Evolutionary conservation across 2,797 vertebrate genomes (phyloP).

Genomic region (Thripadectes ignobilis): DNA sequence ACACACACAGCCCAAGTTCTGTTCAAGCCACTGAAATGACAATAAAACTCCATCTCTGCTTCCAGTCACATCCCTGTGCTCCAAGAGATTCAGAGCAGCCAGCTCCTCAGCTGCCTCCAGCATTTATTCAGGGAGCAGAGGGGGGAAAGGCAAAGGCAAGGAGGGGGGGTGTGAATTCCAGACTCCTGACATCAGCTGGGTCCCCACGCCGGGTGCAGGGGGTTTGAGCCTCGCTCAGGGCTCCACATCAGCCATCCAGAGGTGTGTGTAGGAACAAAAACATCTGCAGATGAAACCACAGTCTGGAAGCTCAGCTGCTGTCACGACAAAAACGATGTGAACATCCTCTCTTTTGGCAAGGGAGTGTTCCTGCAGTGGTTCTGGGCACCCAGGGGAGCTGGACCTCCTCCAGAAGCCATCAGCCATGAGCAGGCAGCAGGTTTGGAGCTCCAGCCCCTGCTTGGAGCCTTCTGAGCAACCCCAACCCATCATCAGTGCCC

Average conservation of each 20-base stretch:
- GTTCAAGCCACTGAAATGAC: not conserved
- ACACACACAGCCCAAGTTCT: fast-evolving
- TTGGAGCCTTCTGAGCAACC: not conserved
- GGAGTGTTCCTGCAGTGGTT: fast-evolving
- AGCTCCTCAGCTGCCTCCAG: not conserved
- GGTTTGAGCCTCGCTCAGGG: fast-evolving
- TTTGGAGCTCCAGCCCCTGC: not conserved
- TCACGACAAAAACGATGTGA: fast-evolving
- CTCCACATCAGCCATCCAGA: not conserved
- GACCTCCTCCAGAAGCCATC: not conserved
- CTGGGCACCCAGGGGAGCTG: fast-evolving
- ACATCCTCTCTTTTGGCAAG: not conserved
- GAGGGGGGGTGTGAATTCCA: not conserved
- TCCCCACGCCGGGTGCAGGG: not conserved
- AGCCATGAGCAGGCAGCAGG: fast-evolving
- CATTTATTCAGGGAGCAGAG: not conserved
- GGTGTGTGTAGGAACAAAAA: not conserved
- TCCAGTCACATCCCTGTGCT: not conserved
- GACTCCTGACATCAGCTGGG: not conserved
- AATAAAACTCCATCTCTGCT: not conserved
- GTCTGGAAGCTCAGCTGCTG: fast-evolving
- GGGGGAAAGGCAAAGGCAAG: not conserved
- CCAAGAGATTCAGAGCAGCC: not conserved
- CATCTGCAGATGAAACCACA: fast-evolving
- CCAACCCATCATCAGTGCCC: not conserved